Evolutionary conservation across 37 sponge, comb jelly and placozoan genomes (phyloP), one percentile per base, ranked within the genome.

Genomic region (Lycopodina hypogea): DNA sequence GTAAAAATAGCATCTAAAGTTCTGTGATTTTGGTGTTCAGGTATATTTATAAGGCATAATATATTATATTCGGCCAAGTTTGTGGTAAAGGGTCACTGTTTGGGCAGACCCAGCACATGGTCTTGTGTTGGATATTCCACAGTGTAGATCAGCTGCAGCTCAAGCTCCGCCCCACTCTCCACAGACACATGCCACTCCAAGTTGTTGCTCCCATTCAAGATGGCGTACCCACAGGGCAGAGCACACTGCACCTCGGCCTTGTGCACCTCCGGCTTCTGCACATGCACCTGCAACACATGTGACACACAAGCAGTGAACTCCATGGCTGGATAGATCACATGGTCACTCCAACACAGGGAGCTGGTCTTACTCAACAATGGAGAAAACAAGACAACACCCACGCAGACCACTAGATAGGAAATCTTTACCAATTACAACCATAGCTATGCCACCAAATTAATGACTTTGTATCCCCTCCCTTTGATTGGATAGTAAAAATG

Each of bases 131-230:
- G 84, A 53, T 75, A 59, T 81, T 89, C 84, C 58, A 89, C 84
- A 56, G 75, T 74, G 71, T 89, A 89, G 39, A 71, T 40, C 60
- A 89, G 81, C 62, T 79, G 77, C n/a, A 89, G 65, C 70, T 68
- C 69, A 26, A 62, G 58, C 17, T 60, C 76, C 30, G 78, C 33
- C 22, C 66, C 84, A 19, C 71, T 60, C 23, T 51, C 63, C 23
- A 89, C 64, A n/a, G 58, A 42, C 36, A 74, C 77, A 32, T 74
- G 61, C 90, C 90, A 89, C 81, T 89, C 90, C 51, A 89, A 15
- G 68, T 78, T 89, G 84, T 89, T 60, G 30, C 32, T 51, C 42
- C 64, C 39, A 74, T 83, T 89, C 39, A 89, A 59, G 17, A 69
- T 18, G 22, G 78, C 52, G 23, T 78, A 40, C 35, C 66, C 66